Evolutionary conservation across 2,888 invertebrate species (phyloP).

Genomic region (Brachyptera risi): DNA sequence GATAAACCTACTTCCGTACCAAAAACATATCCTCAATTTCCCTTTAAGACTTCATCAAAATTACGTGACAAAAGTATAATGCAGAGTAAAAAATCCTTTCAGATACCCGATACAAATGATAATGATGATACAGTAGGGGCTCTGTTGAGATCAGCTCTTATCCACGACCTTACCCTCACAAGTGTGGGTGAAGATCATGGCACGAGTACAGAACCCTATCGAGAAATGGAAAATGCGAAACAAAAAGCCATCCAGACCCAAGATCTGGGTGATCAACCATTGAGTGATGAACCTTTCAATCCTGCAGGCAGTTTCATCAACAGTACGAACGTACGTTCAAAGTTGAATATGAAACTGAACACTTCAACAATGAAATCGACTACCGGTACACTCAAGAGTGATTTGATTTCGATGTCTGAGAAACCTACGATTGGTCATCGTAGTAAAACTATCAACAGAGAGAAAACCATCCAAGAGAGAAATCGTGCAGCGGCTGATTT

Average conservation of each 20-base stretch:
- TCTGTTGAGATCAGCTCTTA: no score
- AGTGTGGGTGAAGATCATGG: background rate
- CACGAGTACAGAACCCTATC: background rate
- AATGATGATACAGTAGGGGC: background rate
- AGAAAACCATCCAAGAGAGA: background rate
- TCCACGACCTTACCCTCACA: background rate
- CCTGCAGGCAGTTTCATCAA: slow-evolving; percentile 12
- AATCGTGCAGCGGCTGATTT: background rate
- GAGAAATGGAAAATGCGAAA: background rate
- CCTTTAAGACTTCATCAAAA: no score
- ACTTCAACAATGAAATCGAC: background rate
- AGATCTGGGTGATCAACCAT: background rate
- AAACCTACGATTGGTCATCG: background rate
- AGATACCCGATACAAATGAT: background rate
- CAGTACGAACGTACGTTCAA: background rate
- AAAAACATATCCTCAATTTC: no score
- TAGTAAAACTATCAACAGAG: background rate
- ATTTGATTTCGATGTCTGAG: background rate
- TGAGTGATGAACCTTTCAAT: slow-evolving; percentile 19
- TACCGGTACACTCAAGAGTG: background rate
- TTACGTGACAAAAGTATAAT: no score
- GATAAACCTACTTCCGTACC: no score
- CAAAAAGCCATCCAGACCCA: background rate
- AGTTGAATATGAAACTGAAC: background rate
- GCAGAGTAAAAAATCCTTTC: no score